Conservation (phyloP, 2,113 vertebrate species). For the Gymnogyps californianus region DNA sequence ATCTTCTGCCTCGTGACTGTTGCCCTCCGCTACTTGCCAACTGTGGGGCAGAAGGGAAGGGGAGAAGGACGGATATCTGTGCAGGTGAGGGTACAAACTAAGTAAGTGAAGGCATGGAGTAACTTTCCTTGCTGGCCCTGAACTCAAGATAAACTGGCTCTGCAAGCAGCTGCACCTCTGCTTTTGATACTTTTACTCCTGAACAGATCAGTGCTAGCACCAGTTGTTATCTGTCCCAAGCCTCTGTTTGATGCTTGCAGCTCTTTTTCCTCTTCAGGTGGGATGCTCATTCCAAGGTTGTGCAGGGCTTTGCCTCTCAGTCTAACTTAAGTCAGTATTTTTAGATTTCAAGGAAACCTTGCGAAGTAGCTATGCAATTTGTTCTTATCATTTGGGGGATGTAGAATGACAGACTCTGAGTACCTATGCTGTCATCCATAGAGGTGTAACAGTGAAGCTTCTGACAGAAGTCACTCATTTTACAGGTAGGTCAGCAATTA, state of each 20-base stretch:
- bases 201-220: background rate
- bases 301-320: background rate
- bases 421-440: background rate
- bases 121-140: background rate
- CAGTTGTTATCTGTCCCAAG: background rate
- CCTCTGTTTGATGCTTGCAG: background rate
- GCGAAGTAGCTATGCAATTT: background rate
- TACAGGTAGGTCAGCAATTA: background rate
- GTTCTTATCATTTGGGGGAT: background rate
- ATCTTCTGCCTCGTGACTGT: background rate
- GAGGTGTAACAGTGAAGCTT: background rate
- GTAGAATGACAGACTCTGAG: background rate
- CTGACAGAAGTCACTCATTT: background rate
- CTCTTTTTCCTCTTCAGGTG: background rate
- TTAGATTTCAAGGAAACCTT: background rate
- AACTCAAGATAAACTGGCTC: background rate
- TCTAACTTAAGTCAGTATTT: background rate
- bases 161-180: background rate
- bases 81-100: background rate
- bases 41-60: background rate
- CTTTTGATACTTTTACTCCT: background rate
- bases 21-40: background rate
- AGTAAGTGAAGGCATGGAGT: background rate
- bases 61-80: background rate
- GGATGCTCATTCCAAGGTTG: background rate